phyloP scores from a whole-genome alignment of 2,113 vertebrate genomes.

The Anolis carolinensis region DNA sequence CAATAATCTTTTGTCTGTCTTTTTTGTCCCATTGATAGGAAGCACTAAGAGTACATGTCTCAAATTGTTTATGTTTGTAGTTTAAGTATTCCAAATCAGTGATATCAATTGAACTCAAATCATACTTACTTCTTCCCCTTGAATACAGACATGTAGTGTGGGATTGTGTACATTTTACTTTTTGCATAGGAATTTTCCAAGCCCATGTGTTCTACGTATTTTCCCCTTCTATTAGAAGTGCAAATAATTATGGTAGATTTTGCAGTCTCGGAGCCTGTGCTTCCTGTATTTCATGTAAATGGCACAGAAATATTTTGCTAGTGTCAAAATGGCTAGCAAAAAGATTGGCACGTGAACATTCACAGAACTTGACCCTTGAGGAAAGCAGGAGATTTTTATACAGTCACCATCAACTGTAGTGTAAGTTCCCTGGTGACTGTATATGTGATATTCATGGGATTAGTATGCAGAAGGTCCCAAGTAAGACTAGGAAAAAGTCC shows the following conservation, averaged over 20 bases:
- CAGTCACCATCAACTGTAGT: no score
- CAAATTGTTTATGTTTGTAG: background rate
- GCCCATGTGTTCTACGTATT: background rate
- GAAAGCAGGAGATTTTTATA: no score
- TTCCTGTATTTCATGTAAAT: background rate
- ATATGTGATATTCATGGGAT: background rate
- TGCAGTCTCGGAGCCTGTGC: background rate
- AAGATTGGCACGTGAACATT: background rate
- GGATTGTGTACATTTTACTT: background rate
- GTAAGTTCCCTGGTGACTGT: background rate
- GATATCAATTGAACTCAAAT: conserved; percentile 27
- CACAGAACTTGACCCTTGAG: no score
- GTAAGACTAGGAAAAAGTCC: no score
- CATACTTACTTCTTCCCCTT: background rate
- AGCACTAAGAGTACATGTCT: background rate
- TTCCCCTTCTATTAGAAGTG: background rate
- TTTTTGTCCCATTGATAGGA: background rate
- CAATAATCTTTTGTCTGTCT: conserved; percentile 13
- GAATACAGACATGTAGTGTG: background rate
- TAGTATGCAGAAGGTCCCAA: no score
- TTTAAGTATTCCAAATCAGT: background rate
- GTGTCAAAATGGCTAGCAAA: no score
- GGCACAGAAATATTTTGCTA: background rate
- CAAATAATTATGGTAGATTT: background rate
- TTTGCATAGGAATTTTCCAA: background rate